Conservation (phyloP, 2,797 vertebrate genomes). For the Cirrhinus mrigala region DNA sequence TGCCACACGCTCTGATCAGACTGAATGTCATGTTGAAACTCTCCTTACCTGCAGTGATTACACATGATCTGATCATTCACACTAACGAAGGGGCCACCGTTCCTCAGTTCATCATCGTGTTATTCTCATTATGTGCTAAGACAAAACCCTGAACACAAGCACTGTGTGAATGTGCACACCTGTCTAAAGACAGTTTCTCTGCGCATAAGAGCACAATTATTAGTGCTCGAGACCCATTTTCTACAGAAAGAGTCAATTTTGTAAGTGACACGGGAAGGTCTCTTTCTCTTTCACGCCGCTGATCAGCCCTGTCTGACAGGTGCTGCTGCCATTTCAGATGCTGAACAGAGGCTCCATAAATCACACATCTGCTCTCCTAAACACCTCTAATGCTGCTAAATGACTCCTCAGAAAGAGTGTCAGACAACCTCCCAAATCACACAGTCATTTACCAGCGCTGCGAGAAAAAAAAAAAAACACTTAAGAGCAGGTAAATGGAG, state of each 20-base stretch:
- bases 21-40: slow-evolving; percentile 1
- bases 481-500: slow-evolving; percentile 25
- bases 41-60: neutral
- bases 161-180: neutral
- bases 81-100: neutral
- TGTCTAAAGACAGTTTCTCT: neutral
- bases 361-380: slow-evolving; percentile 49
- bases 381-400: slow-evolving; percentile 38
- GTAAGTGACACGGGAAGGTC: neutral
- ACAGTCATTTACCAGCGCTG: slow-evolving; percentile 15
- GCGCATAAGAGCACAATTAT: slow-evolving; percentile 8
- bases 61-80: neutral
- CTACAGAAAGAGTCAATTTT: slow-evolving; percentile 19
- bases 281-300: neutral
- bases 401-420: slow-evolving; percentile 41
- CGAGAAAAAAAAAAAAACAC: slow-evolving; percentile 23
- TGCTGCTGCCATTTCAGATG: slow-evolving; percentile 42
- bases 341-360: slow-evolving; percentile 52
- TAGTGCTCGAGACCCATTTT: neutral
- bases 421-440: slow-evolving; percentile 22
- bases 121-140: neutral
- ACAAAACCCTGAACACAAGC: neutral
- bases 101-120: neutral
- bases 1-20: neutral
- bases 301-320: slow-evolving; percentile 53